Conservation (phyloP, 2,797 vertebrate genomes). For the Chelidonichthys spinosus region DNA sequence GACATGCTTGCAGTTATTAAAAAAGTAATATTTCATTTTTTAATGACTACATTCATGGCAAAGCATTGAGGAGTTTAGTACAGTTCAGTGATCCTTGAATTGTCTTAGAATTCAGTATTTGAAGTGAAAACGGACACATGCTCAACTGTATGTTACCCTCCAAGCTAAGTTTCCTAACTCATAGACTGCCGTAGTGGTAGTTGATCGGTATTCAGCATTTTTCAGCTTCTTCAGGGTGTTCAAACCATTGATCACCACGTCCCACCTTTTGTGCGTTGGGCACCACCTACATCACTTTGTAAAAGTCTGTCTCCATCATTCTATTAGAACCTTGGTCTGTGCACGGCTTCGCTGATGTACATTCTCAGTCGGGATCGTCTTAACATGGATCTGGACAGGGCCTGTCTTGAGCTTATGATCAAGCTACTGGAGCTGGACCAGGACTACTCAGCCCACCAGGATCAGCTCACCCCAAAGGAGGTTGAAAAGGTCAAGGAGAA, state of each 20-base stretch:
- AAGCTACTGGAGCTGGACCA: conserved; percentile 95
- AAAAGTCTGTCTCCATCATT: not conserved
- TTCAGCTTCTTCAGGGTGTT: not conserved
- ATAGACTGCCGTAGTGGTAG: not conserved
- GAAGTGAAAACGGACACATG: not conserved
- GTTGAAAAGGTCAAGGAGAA: conserved; percentile 99
- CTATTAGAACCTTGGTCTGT: conserved; percentile 94
- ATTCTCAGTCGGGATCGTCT: conserved; percentile 96
- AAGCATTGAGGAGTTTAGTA: not conserved
- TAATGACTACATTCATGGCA: not conserved
- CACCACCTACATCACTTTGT: conserved; percentile 5
- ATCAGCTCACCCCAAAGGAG: conserved; percentile 94
- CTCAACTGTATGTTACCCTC: not conserved
- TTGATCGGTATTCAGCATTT: not conserved
- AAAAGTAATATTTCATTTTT: not conserved
- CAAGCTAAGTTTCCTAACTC: not conserved
- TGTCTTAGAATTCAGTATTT: not conserved
- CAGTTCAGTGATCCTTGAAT: conserved; percentile 5
- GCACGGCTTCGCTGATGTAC: conserved; percentile 98
- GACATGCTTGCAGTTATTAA: not conserved
- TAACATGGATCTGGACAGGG: conserved; percentile 99
- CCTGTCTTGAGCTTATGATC: conserved; percentile 98
- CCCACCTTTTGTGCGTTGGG: not conserved
- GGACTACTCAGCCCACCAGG: conserved; percentile 84
- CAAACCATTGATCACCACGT: not conserved